Evolutionary conservation across 2,797 vertebrate species (phyloP), one percentile per base, ranked within the genome.

Genomic region (Tolypeutes matacus): DNA sequence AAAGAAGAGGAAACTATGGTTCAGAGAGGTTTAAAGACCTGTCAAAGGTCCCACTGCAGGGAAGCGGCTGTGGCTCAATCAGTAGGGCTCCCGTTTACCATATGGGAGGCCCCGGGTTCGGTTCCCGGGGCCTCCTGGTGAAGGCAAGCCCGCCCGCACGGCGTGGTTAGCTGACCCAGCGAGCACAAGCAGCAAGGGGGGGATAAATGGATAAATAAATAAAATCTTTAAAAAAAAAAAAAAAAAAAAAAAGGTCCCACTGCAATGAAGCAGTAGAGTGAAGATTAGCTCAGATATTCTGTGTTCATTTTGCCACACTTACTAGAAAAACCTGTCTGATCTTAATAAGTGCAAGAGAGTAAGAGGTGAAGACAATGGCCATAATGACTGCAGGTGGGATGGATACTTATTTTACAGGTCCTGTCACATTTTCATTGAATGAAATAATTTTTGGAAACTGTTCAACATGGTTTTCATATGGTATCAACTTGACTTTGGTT

Each of bases 21-120:
- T 93, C 72, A 83, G 65, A 95, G 73, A 73, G 46, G 7, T 29
- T 88, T 80, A 58, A 73, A 94, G 42, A 51, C 64, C 64, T 69
- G 53, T 23, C 36, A 60, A 31, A 51, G 65, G 3, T 18, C 72
- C 17, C 53, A 17, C 7, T 77, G 62, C 21, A 25, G 4, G 75
- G 29, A 49, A 69, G 29, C 31, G n/a, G n/a, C n/a, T n/a, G n/a
- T n/a, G n/a, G n/a, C n/a, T n/a, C n/a, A n/a, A n/a, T n/a, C n/a
- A n/a, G n/a, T n/a, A n/a, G n/a, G n/a, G n/a, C n/a, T n/a, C n/a
- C n/a, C n/a, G n/a, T n/a, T n/a, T n/a, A n/a, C n/a, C n/a, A n/a
- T n/a, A n/a, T n/a, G n/a, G n/a, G n/a, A n/a, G n/a, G n/a, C n/a
- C n/a, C n/a, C n/a, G n/a, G n/a, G n/a, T n/a, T n/a, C n/a, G n/a